Percentiles rank a stretch among this genome's conserved stretches.
Conservation (phyloP, 1,140 invertebrate genomes). For the Wiebesia pumilae region DNA sequence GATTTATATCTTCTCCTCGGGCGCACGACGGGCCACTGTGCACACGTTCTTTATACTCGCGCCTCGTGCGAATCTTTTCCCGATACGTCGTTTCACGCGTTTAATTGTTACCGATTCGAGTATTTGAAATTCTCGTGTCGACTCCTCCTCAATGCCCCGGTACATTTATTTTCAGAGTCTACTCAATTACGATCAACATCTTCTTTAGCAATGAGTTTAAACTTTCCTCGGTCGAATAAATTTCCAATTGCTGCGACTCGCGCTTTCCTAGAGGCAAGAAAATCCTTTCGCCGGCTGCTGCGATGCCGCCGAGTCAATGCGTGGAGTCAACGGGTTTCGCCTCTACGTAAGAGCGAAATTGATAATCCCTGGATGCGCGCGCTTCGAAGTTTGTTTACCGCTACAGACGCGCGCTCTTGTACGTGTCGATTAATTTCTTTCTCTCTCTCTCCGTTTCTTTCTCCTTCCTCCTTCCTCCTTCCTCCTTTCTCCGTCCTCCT, state of each 20-base stretch:
- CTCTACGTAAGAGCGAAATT: neutral
- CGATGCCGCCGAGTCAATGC: too few relatives aligned
- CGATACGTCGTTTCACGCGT: neutral
- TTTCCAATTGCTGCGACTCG: neutral
- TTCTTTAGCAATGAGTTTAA: neutral
- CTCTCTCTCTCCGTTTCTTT: neutral
- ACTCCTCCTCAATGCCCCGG: too few relatives aligned
- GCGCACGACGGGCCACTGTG: neutral
- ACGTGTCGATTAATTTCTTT: neutral
- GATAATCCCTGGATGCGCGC: neutral
- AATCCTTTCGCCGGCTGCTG: neutral
- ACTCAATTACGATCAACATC: neutral
- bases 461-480: neutral
- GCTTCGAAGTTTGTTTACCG: neutral
- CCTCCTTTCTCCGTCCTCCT: too few relatives aligned
- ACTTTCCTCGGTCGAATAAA: neutral
- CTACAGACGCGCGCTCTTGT: neutral
- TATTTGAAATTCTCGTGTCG: too few relatives aligned
- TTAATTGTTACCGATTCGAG: neutral
- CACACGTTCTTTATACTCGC: constrained; percentile 16
- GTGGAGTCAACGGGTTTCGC: neutral
- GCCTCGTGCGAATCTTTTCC: neutral
- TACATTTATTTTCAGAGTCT: too few relatives aligned
- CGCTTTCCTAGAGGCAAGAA: neutral
- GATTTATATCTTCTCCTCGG: constrained; percentile 35